These are phyloP conservation scores for Ephydatia muelleri DNA, from an alignment of 37 sponge, comb jelly and placozoan species.

Conservation along the genomic window DNA sequence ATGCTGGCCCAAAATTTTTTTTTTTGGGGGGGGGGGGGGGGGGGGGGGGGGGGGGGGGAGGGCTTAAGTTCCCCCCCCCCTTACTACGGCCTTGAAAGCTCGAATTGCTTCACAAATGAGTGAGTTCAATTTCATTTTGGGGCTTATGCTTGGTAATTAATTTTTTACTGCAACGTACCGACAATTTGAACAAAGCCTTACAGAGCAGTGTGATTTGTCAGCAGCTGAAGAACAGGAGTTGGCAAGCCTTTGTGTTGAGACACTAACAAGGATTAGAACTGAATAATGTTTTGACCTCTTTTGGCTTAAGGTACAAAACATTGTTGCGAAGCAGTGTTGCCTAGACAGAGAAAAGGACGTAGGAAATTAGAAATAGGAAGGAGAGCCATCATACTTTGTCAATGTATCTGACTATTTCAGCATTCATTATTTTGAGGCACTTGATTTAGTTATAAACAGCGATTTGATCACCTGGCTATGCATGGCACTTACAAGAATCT, in stretches of 20 bases:
- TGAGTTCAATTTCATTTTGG: too few species aligned
- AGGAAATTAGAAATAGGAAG: slow-evolving; percentile 38
- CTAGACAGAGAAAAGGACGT: slow-evolving; percentile 36
- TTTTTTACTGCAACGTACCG: slow-evolving; percentile 42
- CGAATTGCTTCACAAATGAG: too few species aligned
- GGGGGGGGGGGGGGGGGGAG: too few species aligned
- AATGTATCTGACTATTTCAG: not conserved
- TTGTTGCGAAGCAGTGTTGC: slow-evolving; percentile 31
- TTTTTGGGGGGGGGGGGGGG: too few species aligned
- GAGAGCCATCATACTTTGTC: too few species aligned
- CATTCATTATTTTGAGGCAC: slow-evolving; percentile 47
- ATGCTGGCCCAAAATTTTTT: too few species aligned
- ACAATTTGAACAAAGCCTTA: slow-evolving; percentile 50
- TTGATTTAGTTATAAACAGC: slow-evolving; percentile 34
- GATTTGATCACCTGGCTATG: slow-evolving; percentile 45
- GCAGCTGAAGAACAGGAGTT: too few species aligned
- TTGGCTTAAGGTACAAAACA: slow-evolving; percentile 13
- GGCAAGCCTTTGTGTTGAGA: too few species aligned
- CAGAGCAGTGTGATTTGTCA: slow-evolving; percentile 22
- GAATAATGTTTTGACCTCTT: slow-evolving; percentile 45
- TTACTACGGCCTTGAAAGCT: too few species aligned
- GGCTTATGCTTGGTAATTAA: slow-evolving; percentile 54
- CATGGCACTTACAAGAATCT: slow-evolving; percentile 41
- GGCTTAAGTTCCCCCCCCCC: too few species aligned
- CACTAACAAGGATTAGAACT: slow-evolving; percentile 34